Base-by-base conservation (phyloP, 2,888 invertebrate genomes). In the Platerodrilus igneus region DNA sequence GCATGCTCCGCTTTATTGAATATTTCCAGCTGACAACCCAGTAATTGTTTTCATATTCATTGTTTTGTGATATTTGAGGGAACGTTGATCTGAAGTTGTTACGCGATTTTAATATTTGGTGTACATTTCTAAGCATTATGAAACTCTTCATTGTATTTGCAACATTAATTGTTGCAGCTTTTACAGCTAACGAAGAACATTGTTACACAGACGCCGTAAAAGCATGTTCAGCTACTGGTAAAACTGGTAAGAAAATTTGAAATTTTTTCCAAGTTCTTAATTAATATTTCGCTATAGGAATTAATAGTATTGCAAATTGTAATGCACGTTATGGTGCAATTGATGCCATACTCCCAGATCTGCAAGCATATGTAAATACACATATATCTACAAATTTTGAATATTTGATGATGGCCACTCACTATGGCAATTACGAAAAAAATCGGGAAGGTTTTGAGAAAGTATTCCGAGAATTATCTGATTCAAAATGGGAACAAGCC, bases 361-460 rank as follows among this genome's bases (percentile, higher is more conserved):
- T 77, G 0, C 74, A 75, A 52, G 53, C 56, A 11, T 83, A 76
- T 59, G 77, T 75, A 25, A 82, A 79, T 55, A 66, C 76, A 2
- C 82, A 86, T 52, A 68, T 89, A 17, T 73, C 76, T 35, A 72
- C 79, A n/a, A 88, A 86, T 1, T 87, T 79, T 57, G 82, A 87
- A 45, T 86, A 82, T 55, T 70, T 89, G 6, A 67, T 87, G 2
- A 75, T 87, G 63, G 76, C 86, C 1, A 78, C 86, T 0, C 79
- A 83, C 64, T 89, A 83, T 66, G 81, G 81, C 55, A 85, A 83
- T 57, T 87, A 81, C 63, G 77, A 82, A 59, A 79, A 79, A 16
- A 83, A 86, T 67, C 74, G 89, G 17, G 76, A 73, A 13, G 89
- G 89, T 3, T 87, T 90, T 67, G 76, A 78, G 53, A 82, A 81